Conservation (phyloP, 2,797 vertebrate species). For the Scolopax bukidnonensis region DNA sequence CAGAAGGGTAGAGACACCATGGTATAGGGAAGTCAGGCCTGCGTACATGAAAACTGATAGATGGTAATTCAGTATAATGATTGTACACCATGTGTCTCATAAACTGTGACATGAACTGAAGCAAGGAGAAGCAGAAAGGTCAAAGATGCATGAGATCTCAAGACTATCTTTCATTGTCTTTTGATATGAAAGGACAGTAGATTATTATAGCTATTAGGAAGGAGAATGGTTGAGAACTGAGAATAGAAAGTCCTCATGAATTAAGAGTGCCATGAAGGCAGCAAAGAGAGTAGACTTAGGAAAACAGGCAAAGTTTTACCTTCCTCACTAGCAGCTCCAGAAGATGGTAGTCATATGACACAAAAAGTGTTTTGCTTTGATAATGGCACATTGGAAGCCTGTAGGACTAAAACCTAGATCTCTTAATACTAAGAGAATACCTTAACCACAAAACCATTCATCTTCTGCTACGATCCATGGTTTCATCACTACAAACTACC, state of each 20-base stretch:
- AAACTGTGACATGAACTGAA: neutral
- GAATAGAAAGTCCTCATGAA: neutral
- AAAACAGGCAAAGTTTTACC: neutral
- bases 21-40: neutral
- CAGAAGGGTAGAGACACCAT: neutral
- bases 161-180: neutral
- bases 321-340: neutral
- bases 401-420: neutral
- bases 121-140: neutral
- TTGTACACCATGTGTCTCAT: neutral
- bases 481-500: conserved; percentile 53
- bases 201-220: neutral
- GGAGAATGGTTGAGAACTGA: neutral
- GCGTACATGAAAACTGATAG: neutral
- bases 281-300: neutral
- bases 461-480: neutral
- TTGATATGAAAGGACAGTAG: neutral
- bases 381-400: neutral
- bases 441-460: conserved; percentile 14
- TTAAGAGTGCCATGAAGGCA: neutral
- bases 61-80: neutral
- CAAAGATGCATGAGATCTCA: neutral
- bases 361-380: neutral
- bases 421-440: neutral
- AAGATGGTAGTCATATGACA: neutral